phyloP scores from a whole-genome alignment of 2,888 invertebrate genomes.

The Epistrophe eligans region DNA sequence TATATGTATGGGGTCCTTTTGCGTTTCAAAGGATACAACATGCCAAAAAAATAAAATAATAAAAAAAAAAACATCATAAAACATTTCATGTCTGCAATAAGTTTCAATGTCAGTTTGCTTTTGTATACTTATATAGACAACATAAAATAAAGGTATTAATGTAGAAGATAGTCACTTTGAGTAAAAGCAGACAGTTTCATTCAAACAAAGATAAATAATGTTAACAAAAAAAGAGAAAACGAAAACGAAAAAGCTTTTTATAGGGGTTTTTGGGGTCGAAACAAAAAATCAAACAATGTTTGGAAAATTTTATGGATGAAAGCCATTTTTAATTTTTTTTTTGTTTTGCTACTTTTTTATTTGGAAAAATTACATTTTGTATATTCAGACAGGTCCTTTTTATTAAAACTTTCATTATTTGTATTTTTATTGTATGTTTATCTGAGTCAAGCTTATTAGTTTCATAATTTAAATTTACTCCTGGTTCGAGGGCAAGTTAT shows the following conservation, averaged over 20 bases:
- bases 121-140: conserved; percentile 13
- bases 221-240: background rate
- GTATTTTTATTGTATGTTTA: too few species aligned
- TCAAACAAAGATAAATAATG: conserved; percentile 20
- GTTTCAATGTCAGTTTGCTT: conserved; percentile 31
- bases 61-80: conserved; percentile 17
- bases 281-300: background rate
- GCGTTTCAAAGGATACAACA: conserved; percentile 27
- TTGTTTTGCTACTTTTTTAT: background rate
- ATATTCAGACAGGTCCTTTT: too few species aligned
- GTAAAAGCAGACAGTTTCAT: conserved; percentile 23
- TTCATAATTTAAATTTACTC: too few species aligned
- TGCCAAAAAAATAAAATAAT: background rate
- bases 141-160: conserved; percentile 25
- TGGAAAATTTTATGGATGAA: background rate
- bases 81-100: conserved; percentile 37
- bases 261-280: conserved; percentile 10
- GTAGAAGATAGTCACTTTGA: conserved; percentile 26
- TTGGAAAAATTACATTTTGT: too few species aligned
- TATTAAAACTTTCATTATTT: too few species aligned
- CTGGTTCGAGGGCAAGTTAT: too few species aligned
- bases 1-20: background rate
- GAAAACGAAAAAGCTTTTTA: background rate
- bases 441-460: too few species aligned
- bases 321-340: background rate